Evolutionary conservation across 1,140 invertebrate species (phyloP), one percentile per base, ranked within the genome.

Genomic region (Medauroidea extradentata): DNA sequence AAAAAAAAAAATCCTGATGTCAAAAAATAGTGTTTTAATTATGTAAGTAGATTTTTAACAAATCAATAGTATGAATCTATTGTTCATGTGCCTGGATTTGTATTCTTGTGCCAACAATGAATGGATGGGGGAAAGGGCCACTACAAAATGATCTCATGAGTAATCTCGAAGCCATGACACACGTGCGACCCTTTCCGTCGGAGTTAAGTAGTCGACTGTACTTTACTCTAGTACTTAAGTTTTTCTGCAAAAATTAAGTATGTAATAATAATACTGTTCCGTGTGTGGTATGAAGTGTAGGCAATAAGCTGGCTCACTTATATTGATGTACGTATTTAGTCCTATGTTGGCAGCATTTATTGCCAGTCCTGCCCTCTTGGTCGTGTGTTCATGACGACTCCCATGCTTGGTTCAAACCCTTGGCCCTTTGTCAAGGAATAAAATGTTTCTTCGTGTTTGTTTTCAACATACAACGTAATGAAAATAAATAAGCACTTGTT

Each of bases 71-170:
- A 58, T 51, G 57, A 58, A 57, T 62, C 60, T 62, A 57, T 62
- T 62, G 54, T 62, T 58, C 60, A 62, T 62, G 60, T 62, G 60
- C 60, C 60, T 62, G 60, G 60, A 62, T 57, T 58, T 57, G 50
- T 62, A 58, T 62, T 55, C 51, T 51, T 62, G 60, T 62, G 60
- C 60, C 60, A 62, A 62, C 44, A 51, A 61, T 42, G 44, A 61
- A 48, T 39, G 38, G 38, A 43, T 29, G 11, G 43, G 21, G 56
- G 49, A 59, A 59, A 53, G 29, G 21, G 39, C 38, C 44, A 54
- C 43, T 54, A 39, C 52, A 55, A 51, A 51, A 62, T 62, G 60
- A 62, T 62, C 60, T 62, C 60, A 54, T 55, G 21, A 57, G 29
- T 46, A 41, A 54, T 43, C 34, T 41, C 25, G 53, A 54, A 5